Percentiles rank a stretch among this genome's conserved stretches.
phyloP scores from a whole-genome alignment of 2,888 invertebrate species.

The Stenoptilia bipunctidactyla region DNA sequence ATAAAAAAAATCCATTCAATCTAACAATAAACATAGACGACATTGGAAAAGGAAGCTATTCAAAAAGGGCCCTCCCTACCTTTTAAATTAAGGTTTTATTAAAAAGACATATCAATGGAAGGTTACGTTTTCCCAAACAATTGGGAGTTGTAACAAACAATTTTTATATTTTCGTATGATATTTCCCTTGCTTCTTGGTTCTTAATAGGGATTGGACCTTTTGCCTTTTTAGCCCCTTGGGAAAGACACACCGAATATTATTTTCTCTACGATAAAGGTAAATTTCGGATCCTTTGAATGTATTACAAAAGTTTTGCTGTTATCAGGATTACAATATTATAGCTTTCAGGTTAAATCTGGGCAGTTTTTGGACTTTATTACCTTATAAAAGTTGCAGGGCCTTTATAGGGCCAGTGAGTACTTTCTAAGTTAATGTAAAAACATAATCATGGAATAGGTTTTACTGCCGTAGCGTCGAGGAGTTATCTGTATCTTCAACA shows the following conservation, averaged over 20 bases:
- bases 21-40: too few species aligned
- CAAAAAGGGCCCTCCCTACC: background rate
- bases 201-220: slow-evolving; percentile 47
- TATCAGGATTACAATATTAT: slow-evolving; percentile 44
- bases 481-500: background rate
- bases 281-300: slow-evolving; percentile 42
- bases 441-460: background rate
- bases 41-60: too few species aligned
- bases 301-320: slow-evolving; percentile 54
- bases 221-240: slow-evolving; percentile 46
- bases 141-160: slow-evolving; percentile 12
- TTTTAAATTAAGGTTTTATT: slow-evolving; percentile 1
- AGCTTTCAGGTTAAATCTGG: slow-evolving; percentile 27
- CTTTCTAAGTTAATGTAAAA: background rate
- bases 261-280: slow-evolving; percentile 38
- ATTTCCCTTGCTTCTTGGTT: slow-evolving; percentile 36
- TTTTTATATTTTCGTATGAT: slow-evolving; percentile 32
- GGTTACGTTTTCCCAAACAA: slow-evolving; percentile 11
- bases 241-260: slow-evolving; percentile 45
- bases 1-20: too few species aligned
- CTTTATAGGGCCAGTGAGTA: background rate
- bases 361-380: slow-evolving; percentile 21
- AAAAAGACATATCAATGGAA: slow-evolving; percentile 1
- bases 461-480: background rate
- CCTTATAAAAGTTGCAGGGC: slow-evolving; percentile 13